Conservation (phyloP, 2,113 vertebrate species). For the Petrocephalus microphthalmus region DNA sequence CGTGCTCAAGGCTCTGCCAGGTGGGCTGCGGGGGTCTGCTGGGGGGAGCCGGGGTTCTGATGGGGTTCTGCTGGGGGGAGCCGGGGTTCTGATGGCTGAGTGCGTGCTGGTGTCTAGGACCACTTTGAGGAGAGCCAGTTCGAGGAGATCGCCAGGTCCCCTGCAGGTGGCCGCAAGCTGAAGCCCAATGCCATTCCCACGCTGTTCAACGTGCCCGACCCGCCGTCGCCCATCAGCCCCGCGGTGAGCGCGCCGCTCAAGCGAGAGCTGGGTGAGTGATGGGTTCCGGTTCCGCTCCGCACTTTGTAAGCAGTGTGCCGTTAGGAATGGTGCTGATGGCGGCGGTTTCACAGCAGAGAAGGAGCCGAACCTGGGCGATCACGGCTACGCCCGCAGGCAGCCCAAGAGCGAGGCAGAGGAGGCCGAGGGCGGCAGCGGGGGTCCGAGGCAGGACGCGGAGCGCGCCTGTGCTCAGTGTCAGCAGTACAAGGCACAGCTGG, state of each 20-base stretch:
- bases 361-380: slow-evolving; percentile 61
- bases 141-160: slow-evolving; percentile 66
- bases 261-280: slow-evolving; percentile 57
- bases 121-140: slow-evolving; percentile 71
- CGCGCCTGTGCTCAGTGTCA: slow-evolving; percentile 57
- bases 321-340: neutral
- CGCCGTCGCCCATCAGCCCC: slow-evolving; percentile 54
- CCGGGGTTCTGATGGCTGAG: neutral
- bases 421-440: slow-evolving; percentile 29
- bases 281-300: too few relatives aligned
- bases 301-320: too few relatives aligned
- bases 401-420: slow-evolving; percentile 47
- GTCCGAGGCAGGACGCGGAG: slow-evolving; percentile 40
- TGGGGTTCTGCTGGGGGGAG: neutral
- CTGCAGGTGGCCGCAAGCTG: slow-evolving; percentile 65
- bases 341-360: slow-evolving; percentile 49
- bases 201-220: slow-evolving; percentile 56
- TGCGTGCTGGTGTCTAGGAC: slow-evolving; percentile 45
- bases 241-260: slow-evolving; percentile 51
- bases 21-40: slow-evolving; percentile 37
- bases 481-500: slow-evolving; percentile 61
- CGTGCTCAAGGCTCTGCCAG: slow-evolving; percentile 69
- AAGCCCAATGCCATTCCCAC: slow-evolving; percentile 70
- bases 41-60: neutral
- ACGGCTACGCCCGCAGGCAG: slow-evolving; percentile 63